Conservation (phyloP, 2,113 vertebrate species). For the Petroica traversi region DNA sequence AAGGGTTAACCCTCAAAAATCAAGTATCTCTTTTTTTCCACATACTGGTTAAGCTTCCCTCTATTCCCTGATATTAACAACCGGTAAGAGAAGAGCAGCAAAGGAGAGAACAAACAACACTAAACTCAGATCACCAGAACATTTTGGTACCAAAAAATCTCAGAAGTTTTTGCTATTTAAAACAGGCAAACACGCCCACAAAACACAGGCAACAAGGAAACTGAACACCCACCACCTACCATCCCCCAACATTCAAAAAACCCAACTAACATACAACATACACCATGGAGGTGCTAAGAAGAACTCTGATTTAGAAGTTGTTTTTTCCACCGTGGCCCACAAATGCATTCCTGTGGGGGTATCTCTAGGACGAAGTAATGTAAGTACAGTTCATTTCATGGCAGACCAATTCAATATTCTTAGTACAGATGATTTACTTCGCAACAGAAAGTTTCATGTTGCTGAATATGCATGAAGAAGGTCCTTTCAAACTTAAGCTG, state of each 20-base stretch:
- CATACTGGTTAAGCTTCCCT: not conserved
- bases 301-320: not conserved
- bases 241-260: not conserved
- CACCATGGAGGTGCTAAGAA: not conserved
- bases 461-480: not conserved
- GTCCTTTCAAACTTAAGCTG: not conserved
- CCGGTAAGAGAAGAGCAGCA: not conserved
- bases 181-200: not conserved
- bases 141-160: not conserved
- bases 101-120: not conserved
- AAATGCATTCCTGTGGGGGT: not conserved
- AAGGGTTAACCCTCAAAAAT: not conserved
- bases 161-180: not conserved
- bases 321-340: not conserved
- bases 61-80: not conserved
- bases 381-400: not conserved
- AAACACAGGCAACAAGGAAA: not conserved
- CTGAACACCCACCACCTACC: not conserved
- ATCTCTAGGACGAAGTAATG: not conserved
- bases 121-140: not conserved
- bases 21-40: not conserved
- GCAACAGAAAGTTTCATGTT: not conserved
- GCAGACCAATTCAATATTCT: not conserved
- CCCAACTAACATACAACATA: not conserved
- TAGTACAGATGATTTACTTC: not conserved